These are phyloP conservation scores for Zapus hudsonius DNA, from an alignment of 2,113 vertebrate genomes.

Conservation along the genomic window DNA sequence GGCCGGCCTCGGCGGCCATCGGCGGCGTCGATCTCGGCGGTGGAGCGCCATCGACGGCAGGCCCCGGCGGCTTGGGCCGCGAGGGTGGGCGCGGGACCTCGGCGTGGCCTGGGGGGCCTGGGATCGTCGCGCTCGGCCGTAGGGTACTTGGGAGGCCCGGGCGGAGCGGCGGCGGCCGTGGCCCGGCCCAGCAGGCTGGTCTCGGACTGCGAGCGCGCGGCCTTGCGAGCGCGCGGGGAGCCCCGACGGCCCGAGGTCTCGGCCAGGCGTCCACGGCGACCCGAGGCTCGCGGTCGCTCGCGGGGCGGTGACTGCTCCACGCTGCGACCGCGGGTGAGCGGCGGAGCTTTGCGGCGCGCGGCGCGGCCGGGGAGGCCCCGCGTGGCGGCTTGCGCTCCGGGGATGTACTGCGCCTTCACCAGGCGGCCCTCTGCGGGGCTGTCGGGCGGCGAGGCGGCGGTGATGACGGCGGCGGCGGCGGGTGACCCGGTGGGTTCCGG, in stretches of 20 bases:
- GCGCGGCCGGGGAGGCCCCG: slow-evolving; percentile 78
- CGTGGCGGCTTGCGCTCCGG: slow-evolving; percentile 81
- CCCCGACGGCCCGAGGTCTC: slow-evolving; percentile 80
- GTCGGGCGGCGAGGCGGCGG: slow-evolving; percentile 67
- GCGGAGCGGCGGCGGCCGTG: slow-evolving; percentile 67
- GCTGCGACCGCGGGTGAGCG: slow-evolving; percentile 81
- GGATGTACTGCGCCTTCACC: slow-evolving; percentile 91
- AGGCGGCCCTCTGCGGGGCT: slow-evolving; percentile 83
- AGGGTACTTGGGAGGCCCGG: slow-evolving; percentile 85
- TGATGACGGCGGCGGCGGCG: background rate
- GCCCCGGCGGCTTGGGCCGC: slow-evolving; percentile 72
- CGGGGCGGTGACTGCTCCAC: slow-evolving; percentile 81
- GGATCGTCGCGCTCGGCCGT: slow-evolving; percentile 86
- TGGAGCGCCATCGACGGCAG: slow-evolving; percentile 89
- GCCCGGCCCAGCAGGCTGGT: slow-evolving; percentile 89
- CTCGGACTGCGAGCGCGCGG: slow-evolving; percentile 90
- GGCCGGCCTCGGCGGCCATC: slow-evolving; percentile 68
- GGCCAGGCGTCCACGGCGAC: slow-evolving; percentile 84
- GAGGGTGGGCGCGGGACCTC: slow-evolving; percentile 79
- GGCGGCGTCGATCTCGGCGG: slow-evolving; percentile 88
- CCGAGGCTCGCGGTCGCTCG: slow-evolving; percentile 69
- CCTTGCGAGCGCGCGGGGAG: slow-evolving; percentile 84
- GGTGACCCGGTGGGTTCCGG: slow-evolving; percentile 53
- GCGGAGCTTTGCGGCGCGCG: slow-evolving; percentile 73
- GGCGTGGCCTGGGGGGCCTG: slow-evolving; percentile 80